Base-by-base conservation (phyloP, 2,888 invertebrate species). In the Cantharis lateralis region DNA sequence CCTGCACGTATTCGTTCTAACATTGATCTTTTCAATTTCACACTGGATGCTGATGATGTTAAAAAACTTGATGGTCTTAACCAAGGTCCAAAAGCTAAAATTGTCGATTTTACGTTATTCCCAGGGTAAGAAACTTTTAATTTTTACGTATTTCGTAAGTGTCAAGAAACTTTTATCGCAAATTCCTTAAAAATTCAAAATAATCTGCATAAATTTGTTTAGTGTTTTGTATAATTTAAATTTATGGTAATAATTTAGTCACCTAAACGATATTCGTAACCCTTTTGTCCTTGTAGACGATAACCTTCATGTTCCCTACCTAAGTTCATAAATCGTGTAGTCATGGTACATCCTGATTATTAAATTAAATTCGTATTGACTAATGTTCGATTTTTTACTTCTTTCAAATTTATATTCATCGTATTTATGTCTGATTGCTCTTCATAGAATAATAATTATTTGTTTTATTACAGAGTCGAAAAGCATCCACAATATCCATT, bases 11-110 rank as follows among this genome's bases (percentile, higher is more conserved):
- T 97, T 18, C 90, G 90, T 83, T 91, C 95, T 88, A 97, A 97
- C 85, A 91, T 96, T 66, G 88, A 93, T 75, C 87, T 96, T 71
- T 95, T 95, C 86, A 92, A 94, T 87, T 96, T 96, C 86, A 87
- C 91, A 81, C 87, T 96, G 64, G 90, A 88, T 70, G 86, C 89
- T 0, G 88, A 89, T 1, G 95, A 96, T 84, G 90, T 95, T 88
- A 82, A 87, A 0, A 89, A 89, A 71, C 85, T 96, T 73, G 89
- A 90, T 32, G 88, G 86, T 0, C 86, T 95, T 73, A 94, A 96
- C 86, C 90, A 91, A 80, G 93, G 92, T 13, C 63, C 16, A 11
- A 63, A 63, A 16, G 63, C 63, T 16, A 63, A 63, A 13, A 63
- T 63, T 3, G 63, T 63, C 16, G 63, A 63, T 18, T 63, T 63